Percentiles rank a stretch among this genome's conserved stretches.
Evolutionary conservation across 2,888 invertebrate species (phyloP).

Genomic region (Lapara coniferarum): DNA sequence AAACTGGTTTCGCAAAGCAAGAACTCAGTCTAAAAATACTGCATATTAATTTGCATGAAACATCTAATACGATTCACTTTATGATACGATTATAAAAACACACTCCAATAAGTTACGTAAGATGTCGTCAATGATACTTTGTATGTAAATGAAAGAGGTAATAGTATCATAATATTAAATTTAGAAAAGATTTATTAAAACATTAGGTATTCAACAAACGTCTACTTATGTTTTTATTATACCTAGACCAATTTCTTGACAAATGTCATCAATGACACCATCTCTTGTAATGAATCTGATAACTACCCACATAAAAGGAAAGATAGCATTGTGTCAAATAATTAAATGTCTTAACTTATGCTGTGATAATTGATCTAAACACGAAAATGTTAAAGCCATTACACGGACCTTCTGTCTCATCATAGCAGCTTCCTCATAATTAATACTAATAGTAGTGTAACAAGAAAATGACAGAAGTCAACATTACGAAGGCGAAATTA

Average conservation of each 20-base stretch:
- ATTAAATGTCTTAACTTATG: not conserved
- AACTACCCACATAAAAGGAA: not conserved
- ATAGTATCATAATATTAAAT: not conserved
- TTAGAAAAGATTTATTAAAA: not conserved
- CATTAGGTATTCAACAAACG: not conserved
- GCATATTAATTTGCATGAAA: conserved; percentile 7
- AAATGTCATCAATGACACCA: not conserved
- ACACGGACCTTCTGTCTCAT: conserved; percentile 3
- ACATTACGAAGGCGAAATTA: conserved; percentile 33
- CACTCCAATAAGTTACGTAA: not conserved
- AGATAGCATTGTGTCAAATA: not conserved
- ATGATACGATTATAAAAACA: conserved; percentile 3
- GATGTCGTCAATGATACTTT: not conserved
- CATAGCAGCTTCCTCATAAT: conserved; percentile 19
- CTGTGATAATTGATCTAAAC: conserved; percentile 5
- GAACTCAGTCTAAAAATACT: not conserved
- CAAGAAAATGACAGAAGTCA: conserved; percentile 36
- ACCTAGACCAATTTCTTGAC: not conserved
- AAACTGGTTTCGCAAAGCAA: conserved; percentile 11
- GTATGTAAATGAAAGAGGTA: not conserved
- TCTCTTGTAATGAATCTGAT: not conserved
- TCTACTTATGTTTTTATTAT: not conserved
- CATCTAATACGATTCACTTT: not conserved
- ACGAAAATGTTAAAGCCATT: conserved; percentile 2
- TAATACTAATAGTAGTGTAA: conserved; percentile 31